These are phyloP conservation scores for Drosophila leonis DNA, from an alignment of 2,888 invertebrate species.

Conservation along the genomic window DNA sequence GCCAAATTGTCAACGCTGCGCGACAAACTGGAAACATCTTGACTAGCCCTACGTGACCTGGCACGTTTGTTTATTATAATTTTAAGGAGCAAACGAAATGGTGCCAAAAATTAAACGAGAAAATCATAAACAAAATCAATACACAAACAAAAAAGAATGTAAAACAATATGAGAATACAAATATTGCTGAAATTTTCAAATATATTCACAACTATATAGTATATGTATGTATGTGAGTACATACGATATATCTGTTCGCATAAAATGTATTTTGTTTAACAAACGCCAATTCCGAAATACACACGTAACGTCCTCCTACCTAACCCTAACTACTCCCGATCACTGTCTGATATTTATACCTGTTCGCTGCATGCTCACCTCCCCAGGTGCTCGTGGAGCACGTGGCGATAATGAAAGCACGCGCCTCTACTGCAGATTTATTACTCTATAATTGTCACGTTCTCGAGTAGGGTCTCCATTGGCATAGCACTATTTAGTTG, in stretches of 20 bases:
- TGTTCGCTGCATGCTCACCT: neutral
- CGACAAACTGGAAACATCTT: slow-evolving; percentile 90
- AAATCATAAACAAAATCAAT: slow-evolving; percentile 70
- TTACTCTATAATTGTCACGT: slow-evolving; percentile 36
- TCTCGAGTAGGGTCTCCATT: slow-evolving; percentile 14
- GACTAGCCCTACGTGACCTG: slow-evolving; percentile 95
- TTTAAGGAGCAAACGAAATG: slow-evolving; percentile 79
- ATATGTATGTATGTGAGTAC: neutral
- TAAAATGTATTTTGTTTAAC: slow-evolving; percentile 53
- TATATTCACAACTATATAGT: slow-evolving; percentile 5
- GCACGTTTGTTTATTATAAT: slow-evolving; percentile 74
- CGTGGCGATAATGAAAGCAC: slow-evolving; percentile 40
- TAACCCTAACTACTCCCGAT: slow-evolving; percentile 10
- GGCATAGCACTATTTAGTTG: neutral
- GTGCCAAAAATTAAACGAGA: slow-evolving; percentile 73
- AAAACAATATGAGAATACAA: slow-evolving; percentile 23
- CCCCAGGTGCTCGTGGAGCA: slow-evolving; percentile 19
- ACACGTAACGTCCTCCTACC: slow-evolving; percentile 47
- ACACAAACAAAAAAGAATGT: slow-evolving; percentile 54
- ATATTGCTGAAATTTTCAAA: slow-evolving; percentile 10
- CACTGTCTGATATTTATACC: slow-evolving; percentile 9
- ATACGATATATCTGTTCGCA: neutral
- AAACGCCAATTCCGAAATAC: slow-evolving; percentile 65
- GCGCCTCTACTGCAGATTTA: slow-evolving; percentile 21
- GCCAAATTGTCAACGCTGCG: slow-evolving; percentile 89